Evolutionary conservation across 1,140 invertebrate genomes (phyloP).

Genomic region (Arctopsyche grandis): DNA sequence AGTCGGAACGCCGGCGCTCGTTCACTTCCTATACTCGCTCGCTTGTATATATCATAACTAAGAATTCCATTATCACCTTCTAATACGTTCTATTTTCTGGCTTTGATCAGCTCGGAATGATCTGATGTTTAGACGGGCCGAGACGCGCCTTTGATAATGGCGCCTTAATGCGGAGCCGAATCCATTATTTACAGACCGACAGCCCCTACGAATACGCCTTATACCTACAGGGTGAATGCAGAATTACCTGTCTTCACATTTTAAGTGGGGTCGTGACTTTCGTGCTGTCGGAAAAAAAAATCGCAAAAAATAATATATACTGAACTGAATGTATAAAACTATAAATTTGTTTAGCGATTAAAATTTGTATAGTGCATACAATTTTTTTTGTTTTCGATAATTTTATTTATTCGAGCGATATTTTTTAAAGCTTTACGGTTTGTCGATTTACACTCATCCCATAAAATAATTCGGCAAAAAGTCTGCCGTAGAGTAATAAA

Average conservation of each 20-base stretch:
- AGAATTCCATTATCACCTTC: slow-evolving; percentile 41
- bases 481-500: no score
- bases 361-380: no score
- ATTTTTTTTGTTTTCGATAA: no score
- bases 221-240: not conserved
- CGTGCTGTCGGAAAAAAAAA: no score
- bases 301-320: no score
- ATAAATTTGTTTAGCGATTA: no score
- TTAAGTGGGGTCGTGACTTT: not conserved
- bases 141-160: slow-evolving; percentile 38
- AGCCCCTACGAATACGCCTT: not conserved
- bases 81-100: slow-evolving; percentile 29
- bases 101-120: slow-evolving; percentile 39
- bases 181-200: slow-evolving; percentile 25
- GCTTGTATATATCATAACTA: slow-evolving; percentile 33
- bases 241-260: not conserved
- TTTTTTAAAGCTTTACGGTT: no score
- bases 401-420: no score
- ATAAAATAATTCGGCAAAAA: no score
- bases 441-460: no score
- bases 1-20: not conserved
- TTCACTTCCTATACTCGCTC: not conserved
- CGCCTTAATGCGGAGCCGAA: slow-evolving; percentile 38
- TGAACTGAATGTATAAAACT: no score
- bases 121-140: slow-evolving; percentile 37